Evolutionary conservation across 2,113 vertebrate genomes (phyloP).

Genomic region (Paramisgurnus dabryanus): DNA sequence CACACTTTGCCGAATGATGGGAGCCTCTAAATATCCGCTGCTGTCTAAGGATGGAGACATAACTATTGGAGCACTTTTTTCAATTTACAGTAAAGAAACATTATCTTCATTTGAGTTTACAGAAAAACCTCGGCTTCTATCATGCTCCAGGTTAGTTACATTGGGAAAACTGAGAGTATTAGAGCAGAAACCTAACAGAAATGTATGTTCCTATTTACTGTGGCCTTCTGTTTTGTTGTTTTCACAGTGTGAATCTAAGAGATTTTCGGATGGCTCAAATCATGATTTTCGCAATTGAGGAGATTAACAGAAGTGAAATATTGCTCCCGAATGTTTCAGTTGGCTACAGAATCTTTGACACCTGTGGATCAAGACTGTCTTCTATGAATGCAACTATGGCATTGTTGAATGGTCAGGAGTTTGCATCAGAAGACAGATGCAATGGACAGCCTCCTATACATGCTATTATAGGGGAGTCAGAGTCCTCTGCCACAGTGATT

Average conservation of each 20-base stretch:
- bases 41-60: too few species aligned
- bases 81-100: constrained; percentile 70
- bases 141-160: constrained; percentile 68
- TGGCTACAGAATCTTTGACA: constrained; percentile 77
- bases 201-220: background rate
- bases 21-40: constrained; percentile 44
- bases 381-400: constrained; percentile 73
- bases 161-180: background rate
- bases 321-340: constrained; percentile 58
- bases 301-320: too few species aligned
- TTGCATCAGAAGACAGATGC: too few species aligned
- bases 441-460: too few species aligned
- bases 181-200: background rate
- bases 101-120: constrained; percentile 60
- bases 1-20: constrained; percentile 63
- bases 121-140: constrained; percentile 61
- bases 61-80: constrained; percentile 72
- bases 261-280: too few species aligned
- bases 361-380: constrained; percentile 70
- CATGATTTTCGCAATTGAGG: too few species aligned
- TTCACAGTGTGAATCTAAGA: constrained; percentile 63
- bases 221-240: background rate
- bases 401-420: constrained; percentile 63
- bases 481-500: constrained; percentile 74
- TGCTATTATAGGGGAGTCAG: constrained; percentile 16